Conservation (phyloP, 2,888 invertebrate genomes). For the Tillus elongatus region DNA sequence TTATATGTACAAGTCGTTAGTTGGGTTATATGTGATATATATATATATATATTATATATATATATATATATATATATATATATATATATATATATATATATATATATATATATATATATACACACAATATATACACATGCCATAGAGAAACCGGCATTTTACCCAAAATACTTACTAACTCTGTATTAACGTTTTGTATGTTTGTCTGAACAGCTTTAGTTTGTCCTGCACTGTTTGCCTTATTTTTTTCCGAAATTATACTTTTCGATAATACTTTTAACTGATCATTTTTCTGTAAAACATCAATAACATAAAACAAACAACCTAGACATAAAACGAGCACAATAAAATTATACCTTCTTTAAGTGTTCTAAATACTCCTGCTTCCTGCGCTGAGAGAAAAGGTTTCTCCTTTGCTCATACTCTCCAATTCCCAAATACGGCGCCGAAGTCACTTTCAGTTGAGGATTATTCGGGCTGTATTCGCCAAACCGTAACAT, state of each 20-base stretch:
- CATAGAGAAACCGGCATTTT: too few species aligned
- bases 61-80: too few species aligned
- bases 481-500: slow-evolving; percentile 54
- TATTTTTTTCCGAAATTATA: slow-evolving; percentile 14
- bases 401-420: slow-evolving; percentile 46
- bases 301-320: slow-evolving; percentile 11
- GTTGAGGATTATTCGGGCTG: slow-evolving; percentile 53
- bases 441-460: slow-evolving; percentile 44
- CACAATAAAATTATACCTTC: slow-evolving; percentile 37
- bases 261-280: slow-evolving; percentile 24
- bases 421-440: slow-evolving; percentile 52
- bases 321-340: slow-evolving; percentile 5
- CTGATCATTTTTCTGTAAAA: slow-evolving; percentile 31
- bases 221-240: slow-evolving; percentile 17
- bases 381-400: slow-evolving; percentile 45
- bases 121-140: too few species aligned
- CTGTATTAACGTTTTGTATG: slow-evolving; percentile 37
- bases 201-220: slow-evolving; percentile 39
- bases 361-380: slow-evolving; percentile 51
- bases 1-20: too few species aligned
- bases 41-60: too few species aligned
- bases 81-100: too few species aligned
- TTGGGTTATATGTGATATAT: too few species aligned
- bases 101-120: too few species aligned
- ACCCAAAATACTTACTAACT: slow-evolving; percentile 36